Base-by-base conservation (phyloP, 1,140 invertebrate genomes). In the Apolygus lucorum region DNA sequence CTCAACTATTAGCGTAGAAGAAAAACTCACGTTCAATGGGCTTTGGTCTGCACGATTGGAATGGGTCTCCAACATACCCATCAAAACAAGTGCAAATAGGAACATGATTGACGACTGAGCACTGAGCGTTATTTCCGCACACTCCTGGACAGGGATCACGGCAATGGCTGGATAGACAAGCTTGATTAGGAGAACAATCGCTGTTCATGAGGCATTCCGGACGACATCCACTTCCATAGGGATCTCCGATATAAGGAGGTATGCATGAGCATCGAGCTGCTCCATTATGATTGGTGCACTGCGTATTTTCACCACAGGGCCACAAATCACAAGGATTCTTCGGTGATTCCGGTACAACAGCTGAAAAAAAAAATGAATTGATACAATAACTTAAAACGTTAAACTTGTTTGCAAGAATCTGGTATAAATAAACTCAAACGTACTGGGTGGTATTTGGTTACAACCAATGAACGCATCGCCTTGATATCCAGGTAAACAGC, bases 141-240 rank as follows among this genome's bases (percentile, higher is more conserved):
- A 90, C 85, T 17, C 90, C 90, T n/a, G 85, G 83, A 76, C 92
- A 95, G 24, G 92, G 92, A 81, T 94, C 87, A 73, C 88, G 81
- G 76, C 92, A 95, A 75, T 91, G 87, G 76, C 90, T 87, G 74
- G 89, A 88, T n/a, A 92, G 82, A 79, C 93, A 95, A 28, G 90
- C 87, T 70, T 89, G 80, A 71, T 90, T 83, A 72, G 86, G 87
- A 1, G 88, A 82, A 77, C 93, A 95, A 73, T 95, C 91, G 1
- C 87, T 84, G 76, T 88, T 90, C 59, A 87, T 83, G 1, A 89
- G 82, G 78, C 91, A 93, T 78, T 93, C 90, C 0, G 90, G 89
- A 71, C 86, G 85, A 73, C 90, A 81, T 22, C 77, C 76, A 8
- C 78, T 78, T 22, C 78, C 74, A 69, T 79, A 79, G 13, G 78